Conservation (phyloP, 2,888 invertebrate genomes). For the Leucoptera coffeella region DNA sequence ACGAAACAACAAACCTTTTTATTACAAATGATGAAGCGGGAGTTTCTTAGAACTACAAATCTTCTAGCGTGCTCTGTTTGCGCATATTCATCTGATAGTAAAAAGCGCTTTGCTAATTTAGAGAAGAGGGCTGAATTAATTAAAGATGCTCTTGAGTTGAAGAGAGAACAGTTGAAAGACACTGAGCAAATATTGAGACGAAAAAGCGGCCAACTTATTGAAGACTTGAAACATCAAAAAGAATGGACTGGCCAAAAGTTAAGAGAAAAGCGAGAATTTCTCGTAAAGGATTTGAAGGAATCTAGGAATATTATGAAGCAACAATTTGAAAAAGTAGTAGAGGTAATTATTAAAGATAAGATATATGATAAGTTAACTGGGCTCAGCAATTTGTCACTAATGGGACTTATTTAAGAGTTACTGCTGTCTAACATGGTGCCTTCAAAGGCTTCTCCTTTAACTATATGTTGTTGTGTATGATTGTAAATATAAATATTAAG, state of each 20-base stretch:
- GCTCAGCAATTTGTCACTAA: too few relatives aligned
- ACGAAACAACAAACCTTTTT: constrained; percentile 12
- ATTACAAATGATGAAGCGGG: constrained; percentile 11
- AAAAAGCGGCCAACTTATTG: constrained; percentile 32
- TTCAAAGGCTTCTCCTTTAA: too few relatives aligned
- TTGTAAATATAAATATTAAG: too few relatives aligned
- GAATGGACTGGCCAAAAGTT: constrained; percentile 32
- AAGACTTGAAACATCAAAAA: constrained; percentile 36
- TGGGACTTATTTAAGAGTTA: too few relatives aligned
- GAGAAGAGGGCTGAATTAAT: constrained; percentile 43
- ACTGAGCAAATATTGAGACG: constrained; percentile 48
- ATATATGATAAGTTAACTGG: too few relatives aligned
- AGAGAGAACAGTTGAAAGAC: constrained; percentile 54
- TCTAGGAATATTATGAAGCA: constrained; percentile 66
- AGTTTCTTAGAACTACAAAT: constrained; percentile 12
- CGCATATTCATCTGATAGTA: constrained; percentile 28
- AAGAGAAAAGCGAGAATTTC: constrained; percentile 54
- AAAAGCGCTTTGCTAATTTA: constrained; percentile 28
- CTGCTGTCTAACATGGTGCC: too few relatives aligned
- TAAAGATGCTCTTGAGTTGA: constrained; percentile 55
- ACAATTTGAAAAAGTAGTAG: constrained; percentile 69
- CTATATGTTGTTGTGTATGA: too few relatives aligned
- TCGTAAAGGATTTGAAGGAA: constrained; percentile 66
- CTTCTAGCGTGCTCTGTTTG: constrained; percentile 15
- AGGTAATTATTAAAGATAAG: too few relatives aligned